Evolutionary conservation across 1,140 invertebrate species (phyloP), one percentile per base, ranked within the genome.

Genomic region (Agrilus planipennis): DNA sequence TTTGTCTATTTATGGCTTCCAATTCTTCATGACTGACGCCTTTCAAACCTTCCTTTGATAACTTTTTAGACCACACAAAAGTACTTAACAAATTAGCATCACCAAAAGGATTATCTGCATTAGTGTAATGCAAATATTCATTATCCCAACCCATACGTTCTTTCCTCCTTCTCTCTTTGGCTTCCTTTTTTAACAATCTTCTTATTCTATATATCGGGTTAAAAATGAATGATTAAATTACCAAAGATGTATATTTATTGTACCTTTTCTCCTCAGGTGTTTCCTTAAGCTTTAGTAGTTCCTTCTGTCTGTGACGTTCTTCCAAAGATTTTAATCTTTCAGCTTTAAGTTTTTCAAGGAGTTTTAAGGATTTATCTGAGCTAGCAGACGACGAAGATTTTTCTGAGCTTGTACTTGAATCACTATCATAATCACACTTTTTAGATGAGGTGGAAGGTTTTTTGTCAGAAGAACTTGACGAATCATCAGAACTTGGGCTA

Each of bases 31-130:
- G 66, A 15, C 76, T 77, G 0, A 92, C 74, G 52, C 76, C 77
- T 28, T 77, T 74, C 6, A 94, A 69, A 5, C 94, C 95, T 61
- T 98, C 92, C 53, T 94, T 92, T 47, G 92, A 82, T 21, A 97
- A 67, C 63, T 99, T 99, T 61, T 98, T 98, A 1, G 73, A 73
- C 95, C 95, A 99, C 3, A 95, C 84, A 69, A 99, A 99, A 0
- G 89, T 90, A 14, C 89, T 80, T 1, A 89, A 67, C 5, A 98
- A 71, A 61, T 91, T 89, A 9, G 84, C 86, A 73, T 99, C 95
- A 2, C 95, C 94, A 68, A 98, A 99, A 0, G 95, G 95, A 70
- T 99, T 99, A 61, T 98, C 93, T 16, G 83, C 83, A 65, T 99
- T 96, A 9, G 93, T 97, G 57, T 98, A 99, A 52, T 91, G 89